These are phyloP conservation scores for Operophtera brumata DNA, from an alignment of 2,888 invertebrate species.

Conservation along the genomic window DNA sequence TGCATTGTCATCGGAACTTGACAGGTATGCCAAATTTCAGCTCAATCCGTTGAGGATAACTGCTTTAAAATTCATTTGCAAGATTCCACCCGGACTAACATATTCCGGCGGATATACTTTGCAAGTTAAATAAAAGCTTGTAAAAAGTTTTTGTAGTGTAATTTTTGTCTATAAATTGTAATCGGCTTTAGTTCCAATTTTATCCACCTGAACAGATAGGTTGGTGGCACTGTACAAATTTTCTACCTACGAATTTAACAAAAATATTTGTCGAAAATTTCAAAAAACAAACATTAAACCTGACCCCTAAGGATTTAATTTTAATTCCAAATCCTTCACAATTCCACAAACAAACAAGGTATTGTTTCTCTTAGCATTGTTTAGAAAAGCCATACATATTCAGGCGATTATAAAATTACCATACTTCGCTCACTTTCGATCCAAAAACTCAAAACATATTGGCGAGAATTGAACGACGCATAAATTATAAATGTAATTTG, in stretches of 20 bases:
- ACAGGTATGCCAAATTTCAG: too few species aligned
- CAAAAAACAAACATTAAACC: background rate
- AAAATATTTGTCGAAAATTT: background rate
- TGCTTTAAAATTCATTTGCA: too few species aligned
- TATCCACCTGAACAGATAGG: too few species aligned
- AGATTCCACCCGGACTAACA: too few species aligned
- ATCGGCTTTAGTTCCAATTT: too few species aligned
- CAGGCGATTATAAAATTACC: conserved; percentile 16
- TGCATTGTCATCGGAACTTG: too few species aligned
- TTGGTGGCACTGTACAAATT: too few species aligned
- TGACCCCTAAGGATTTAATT: background rate
- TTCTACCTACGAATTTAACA: background rate
- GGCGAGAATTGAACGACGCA: conserved; percentile 5
- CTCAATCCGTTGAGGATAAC: too few species aligned
- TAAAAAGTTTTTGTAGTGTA: too few species aligned
- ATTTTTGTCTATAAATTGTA: too few species aligned
- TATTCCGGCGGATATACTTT: too few species aligned
- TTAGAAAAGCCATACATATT: conserved; percentile 11
- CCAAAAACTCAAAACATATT: conserved; percentile 8
- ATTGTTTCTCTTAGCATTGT: conserved; percentile 13
- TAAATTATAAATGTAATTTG: conserved; percentile 9
- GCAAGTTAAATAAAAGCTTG: too few species aligned
- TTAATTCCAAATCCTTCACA: background rate
- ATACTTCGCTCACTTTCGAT: conserved; percentile 12
- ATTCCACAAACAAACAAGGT: conserved; percentile 7